Base-by-base conservation (phyloP, 2,888 invertebrate species). In the Spodoptera littoralis region DNA sequence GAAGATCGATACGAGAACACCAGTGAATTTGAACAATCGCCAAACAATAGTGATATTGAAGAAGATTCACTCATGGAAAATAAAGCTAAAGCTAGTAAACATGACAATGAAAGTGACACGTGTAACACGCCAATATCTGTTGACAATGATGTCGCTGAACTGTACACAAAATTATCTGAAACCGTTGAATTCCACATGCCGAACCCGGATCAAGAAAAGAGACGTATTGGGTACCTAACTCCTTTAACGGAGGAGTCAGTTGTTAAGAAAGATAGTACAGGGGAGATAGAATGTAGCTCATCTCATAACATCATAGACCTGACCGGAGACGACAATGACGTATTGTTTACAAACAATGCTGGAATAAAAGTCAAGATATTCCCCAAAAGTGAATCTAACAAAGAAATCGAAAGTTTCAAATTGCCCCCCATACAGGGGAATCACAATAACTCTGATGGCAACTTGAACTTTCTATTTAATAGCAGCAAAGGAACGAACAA, bases 161-260 rank as follows among this genome's bases (percentile, higher is more conserved):
- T 94, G 0, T 92, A 92, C 60, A 83, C 73, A n/a, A 92, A 89
- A 72, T 57, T 89, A 22, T 82, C 88, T 9, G 85, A 86, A 65
- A 88, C 71, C 61, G 78, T 87, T 11, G 84, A 88, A 13, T 55
- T 84, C n/a, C 70, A 77, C 51, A 59, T 67, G 5, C 58, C 75
- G 49, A 61, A 77, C 22, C 70, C 64, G 18, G 85, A 87, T 5
- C 72, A 80, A 11, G 81, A 81, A 0, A 75, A 77, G n/a, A 81
- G 70, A 51, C 85, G 80, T 24, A 75, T 86, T 60, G 83, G 81
- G 46, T 75, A 84, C 9, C 77, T 94, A 24, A 90, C 93, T 5
- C 92, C 94, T n/a, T 74, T 94, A 4, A 88, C 91, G 13, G 94
- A 94, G 79, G 94, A 94, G 71, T 88, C 92, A 2, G 69, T 71